Conservation (phyloP, 2,797 vertebrate species). For the Anisognathus igniventris region DNA sequence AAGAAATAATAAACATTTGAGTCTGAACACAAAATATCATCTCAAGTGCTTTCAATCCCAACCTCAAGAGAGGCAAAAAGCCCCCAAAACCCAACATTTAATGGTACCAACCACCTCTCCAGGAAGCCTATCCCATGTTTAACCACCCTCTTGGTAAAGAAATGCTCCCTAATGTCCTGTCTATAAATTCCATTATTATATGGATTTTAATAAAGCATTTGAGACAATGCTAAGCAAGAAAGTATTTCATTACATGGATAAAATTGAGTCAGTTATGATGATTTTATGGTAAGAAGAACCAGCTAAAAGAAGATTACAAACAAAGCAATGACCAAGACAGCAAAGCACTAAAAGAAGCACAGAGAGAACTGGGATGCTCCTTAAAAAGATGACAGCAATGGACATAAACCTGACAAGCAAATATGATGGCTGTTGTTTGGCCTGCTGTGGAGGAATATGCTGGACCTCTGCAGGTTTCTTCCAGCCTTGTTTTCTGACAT, state of each 20-base stretch:
- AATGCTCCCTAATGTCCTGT: not conserved
- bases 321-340: not conserved
- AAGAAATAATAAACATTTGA: not conserved
- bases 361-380: not conserved
- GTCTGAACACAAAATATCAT: not conserved
- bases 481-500: not conserved
- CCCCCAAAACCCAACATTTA: not conserved
- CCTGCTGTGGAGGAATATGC: not conserved
- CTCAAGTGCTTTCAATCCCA: not conserved
- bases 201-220: not conserved
- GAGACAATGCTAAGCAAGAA: not conserved
- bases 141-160: not conserved
- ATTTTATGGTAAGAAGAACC: not conserved
- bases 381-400: not conserved
- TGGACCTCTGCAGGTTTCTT: not conserved
- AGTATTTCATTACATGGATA: not conserved
- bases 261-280: not conserved
- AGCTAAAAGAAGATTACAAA: not conserved
- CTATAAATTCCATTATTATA: not conserved
- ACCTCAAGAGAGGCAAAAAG: not conserved
- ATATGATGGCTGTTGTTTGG: not conserved
- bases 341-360: not conserved
- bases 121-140: not conserved
- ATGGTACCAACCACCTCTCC: not conserved
- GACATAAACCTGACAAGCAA: not conserved